Conservation (phyloP, 1,140 invertebrate species). For the Aricia agestis region DNA sequence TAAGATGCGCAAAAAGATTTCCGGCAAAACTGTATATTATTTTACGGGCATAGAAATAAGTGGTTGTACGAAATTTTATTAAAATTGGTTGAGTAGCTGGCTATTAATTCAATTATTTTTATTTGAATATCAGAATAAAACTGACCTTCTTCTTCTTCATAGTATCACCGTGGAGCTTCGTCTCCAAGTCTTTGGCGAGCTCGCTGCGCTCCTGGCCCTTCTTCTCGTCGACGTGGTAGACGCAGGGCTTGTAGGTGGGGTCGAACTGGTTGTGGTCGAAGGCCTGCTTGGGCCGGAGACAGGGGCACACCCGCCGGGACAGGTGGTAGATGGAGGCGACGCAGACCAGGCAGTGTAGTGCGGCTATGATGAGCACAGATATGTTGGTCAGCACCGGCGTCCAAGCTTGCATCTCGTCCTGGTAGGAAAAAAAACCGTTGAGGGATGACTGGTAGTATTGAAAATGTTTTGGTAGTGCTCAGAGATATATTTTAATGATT, state of each 20-base stretch:
- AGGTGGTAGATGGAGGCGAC: slow-evolving; percentile 75
- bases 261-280: slow-evolving; percentile 75
- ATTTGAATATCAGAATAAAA: no score
- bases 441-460: no score
- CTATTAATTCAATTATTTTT: no score
- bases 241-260: slow-evolving; percentile 57
- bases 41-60: no score
- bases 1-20: no score
- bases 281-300: slow-evolving; percentile 68
- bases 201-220: slow-evolving; percentile 43
- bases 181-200: slow-evolving; percentile 62
- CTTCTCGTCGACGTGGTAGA: slow-evolving; percentile 58
- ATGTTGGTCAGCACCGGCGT: slow-evolving; percentile 76
- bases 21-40: no score
- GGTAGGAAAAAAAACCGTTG: slow-evolving; percentile 25
- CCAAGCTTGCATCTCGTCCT: slow-evolving; percentile 73
- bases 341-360: slow-evolving; percentile 74
- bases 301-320: slow-evolving; percentile 76
- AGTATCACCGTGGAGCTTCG: slow-evolving; percentile 55
- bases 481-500: no score
- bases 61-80: no score
- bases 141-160: slow-evolving; percentile 57
- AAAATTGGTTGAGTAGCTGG: no score
- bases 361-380: slow-evolving; percentile 75
- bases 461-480: no score